Evolutionary conservation across 2,113 vertebrate species (phyloP), one percentile per base, ranked within the genome.

Genomic region (Ciconia maguari): DNA sequence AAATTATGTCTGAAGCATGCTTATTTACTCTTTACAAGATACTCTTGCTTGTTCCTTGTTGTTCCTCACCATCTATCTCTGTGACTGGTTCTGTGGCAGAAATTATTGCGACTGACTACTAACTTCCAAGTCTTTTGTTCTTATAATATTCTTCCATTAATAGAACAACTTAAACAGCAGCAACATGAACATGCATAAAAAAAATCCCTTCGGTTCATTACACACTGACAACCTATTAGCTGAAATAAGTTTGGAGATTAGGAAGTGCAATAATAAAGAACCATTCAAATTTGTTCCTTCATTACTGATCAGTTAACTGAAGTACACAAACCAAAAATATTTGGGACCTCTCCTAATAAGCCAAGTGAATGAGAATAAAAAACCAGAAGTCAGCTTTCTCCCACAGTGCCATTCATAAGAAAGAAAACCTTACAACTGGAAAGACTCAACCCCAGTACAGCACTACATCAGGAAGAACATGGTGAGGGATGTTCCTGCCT

Each of bases 241-340:
- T 81, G 75, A 90, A 94, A 21, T 61, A 87, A 85, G 66, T 72
- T 62, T 77, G 78, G 41, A 70, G 51, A 88, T 66, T 78, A 87
- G 80, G 34, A 32, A 87, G 48, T 25, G 60, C 70, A 22, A 44
- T 85, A 83, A 85, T 79, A 88, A 91, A 65, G 58, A 83, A 68
- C 11, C 15, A 71, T 48, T 79, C 54, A 19, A n/a, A 76, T 95
- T 38, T 64, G 48, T 54, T 66, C 57, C 55, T 90, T 85, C n/a
- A 57, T 91, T 89, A 77, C 27, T 38, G 54, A 69, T 85, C 54
- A 77, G 46, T 58, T 77, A 79, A 80, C 58, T 57, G 58, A 80
- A 93, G 34, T 22, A n/a, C 51, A 90, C 9, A 69, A 62, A 29
- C 30, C 15, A 76, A 76, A 94, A 80, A 72, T 51, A 77, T 27